These are phyloP conservation scores for Cheilosia impressa DNA, from an alignment of 2,888 invertebrate species.

Conservation along the genomic window DNA sequence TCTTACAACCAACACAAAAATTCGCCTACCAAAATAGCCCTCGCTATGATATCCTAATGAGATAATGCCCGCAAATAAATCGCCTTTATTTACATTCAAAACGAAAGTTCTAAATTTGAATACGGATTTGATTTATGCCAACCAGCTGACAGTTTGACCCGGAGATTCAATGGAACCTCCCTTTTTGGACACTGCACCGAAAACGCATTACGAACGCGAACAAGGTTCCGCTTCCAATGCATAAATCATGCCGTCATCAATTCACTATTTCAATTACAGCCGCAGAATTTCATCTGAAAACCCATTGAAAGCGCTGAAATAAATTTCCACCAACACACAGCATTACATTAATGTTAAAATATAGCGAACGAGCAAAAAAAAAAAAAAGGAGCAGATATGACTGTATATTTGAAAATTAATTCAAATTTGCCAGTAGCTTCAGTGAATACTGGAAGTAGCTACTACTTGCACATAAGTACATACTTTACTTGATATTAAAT, in stretches of 20 bases:
- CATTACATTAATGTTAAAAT: constrained; percentile 62
- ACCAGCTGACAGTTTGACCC: constrained; percentile 37
- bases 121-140: constrained; percentile 62
- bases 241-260: constrained; percentile 72
- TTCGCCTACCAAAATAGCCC: neutral
- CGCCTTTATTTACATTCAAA: constrained; percentile 51
- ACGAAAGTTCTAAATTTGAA: constrained; percentile 54
- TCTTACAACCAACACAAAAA: neutral
- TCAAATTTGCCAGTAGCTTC: constrained; percentile 43
- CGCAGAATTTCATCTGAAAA: constrained; percentile 54
- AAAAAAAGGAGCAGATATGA: neutral
- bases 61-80: constrained; percentile 13
- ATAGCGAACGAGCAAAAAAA: constrained; percentile 38
- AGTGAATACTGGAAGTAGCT: neutral
- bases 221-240: constrained; percentile 9
- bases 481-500: constrained; percentile 47
- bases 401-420: constrained; percentile 65
- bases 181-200: constrained; percentile 1
- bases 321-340: constrained; percentile 41
- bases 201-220: constrained; percentile 21
- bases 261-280: constrained; percentile 71
- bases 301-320: constrained; percentile 49
- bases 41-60: neutral
- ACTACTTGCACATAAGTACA: neutral
- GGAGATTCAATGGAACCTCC: constrained; percentile 7